A percentile compares a stretch with the other conserved stretches of the same genome.
These are phyloP conservation scores for Xanthorhoe spadicearia DNA, from an alignment of 2,888 invertebrate species.

Conservation along the genomic window DNA sequence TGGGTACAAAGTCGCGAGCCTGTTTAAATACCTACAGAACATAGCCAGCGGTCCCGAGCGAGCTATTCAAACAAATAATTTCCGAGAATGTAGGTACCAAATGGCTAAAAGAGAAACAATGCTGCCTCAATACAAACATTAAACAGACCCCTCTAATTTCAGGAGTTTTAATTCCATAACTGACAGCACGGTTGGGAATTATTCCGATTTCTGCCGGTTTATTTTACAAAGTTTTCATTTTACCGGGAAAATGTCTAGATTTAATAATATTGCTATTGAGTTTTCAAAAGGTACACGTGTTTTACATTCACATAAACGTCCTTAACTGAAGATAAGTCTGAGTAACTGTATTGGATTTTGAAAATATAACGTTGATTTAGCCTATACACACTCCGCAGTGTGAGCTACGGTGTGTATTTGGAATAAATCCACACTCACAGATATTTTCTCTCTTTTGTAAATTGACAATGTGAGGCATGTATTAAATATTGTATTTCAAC, in stretches of 20 bases:
- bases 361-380: not conserved
- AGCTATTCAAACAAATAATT: conserved; percentile 2
- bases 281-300: not conserved
- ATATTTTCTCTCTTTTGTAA: too few species aligned
- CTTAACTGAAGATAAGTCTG: not conserved
- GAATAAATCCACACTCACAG: too few species aligned
- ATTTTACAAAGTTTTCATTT: conserved; percentile 28
- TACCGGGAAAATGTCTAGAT: conserved; percentile 13
- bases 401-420: too few species aligned
- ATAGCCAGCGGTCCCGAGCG: not conserved
- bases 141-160: conserved; percentile 24
- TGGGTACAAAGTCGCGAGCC: not conserved
- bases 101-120: conserved; percentile 17
- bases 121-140: conserved; percentile 23
- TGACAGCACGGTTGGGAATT: conserved; percentile 28
- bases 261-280: conserved; percentile 22
- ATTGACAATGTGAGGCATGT: too few species aligned
- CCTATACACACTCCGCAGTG: too few species aligned
- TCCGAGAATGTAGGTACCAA: conserved; percentile 6
- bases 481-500: too few species aligned
- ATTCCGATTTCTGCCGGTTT: conserved; percentile 19
- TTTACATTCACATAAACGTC: not conserved
- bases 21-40: not conserved
- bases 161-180: conserved; percentile 33
- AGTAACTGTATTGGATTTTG: not conserved